Percentiles rank a stretch among this genome's conserved stretches.
These are phyloP conservation scores for Peromyscus polionotus DNA, from an alignment of 2,113 vertebrate species.

Conservation along the genomic window DNA sequence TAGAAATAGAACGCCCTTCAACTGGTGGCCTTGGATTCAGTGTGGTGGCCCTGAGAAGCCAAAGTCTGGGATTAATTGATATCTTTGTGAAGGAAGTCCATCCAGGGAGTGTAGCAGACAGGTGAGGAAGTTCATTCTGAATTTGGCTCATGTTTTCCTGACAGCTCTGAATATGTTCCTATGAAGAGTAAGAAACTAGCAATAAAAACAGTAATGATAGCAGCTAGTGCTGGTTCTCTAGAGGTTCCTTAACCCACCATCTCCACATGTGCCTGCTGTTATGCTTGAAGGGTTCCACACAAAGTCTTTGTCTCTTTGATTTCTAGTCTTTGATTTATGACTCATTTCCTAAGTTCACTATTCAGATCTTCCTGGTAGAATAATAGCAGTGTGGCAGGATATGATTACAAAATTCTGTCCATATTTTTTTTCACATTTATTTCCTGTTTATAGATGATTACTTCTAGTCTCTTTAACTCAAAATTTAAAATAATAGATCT, in stretches of 20 bases:
- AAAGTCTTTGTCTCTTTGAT: slow-evolving; percentile 21
- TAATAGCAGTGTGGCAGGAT: not conserved
- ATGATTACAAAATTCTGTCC: not conserved
- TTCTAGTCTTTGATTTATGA: not conserved
- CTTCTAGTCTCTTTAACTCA: not conserved
- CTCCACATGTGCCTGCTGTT: not conserved
- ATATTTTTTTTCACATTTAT: slow-evolving; percentile 1
- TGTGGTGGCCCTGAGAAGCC: slow-evolving; percentile 93
- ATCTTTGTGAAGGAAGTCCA: slow-evolving; percentile 96
- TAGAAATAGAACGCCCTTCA: slow-evolving; percentile 92
- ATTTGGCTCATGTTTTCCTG: not conserved
- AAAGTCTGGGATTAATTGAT: slow-evolving; percentile 88
- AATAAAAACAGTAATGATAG: not conserved
- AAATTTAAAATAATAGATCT: not conserved
- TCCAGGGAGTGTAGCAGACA: slow-evolving; percentile 94
- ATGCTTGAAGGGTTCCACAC: not conserved
- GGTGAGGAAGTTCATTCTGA: slow-evolving; percentile 86
- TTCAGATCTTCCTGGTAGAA: not conserved
- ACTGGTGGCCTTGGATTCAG: slow-evolving; percentile 96
- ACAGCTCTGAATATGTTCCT: not conserved
- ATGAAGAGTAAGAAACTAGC: not conserved
- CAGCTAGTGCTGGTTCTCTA: not conserved
- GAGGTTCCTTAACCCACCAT: not conserved
- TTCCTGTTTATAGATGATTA: not conserved
- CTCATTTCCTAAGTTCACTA: not conserved